Base-by-base conservation (phyloP, 2,797 vertebrate species). In the Eulemur rubriventer region DNA sequence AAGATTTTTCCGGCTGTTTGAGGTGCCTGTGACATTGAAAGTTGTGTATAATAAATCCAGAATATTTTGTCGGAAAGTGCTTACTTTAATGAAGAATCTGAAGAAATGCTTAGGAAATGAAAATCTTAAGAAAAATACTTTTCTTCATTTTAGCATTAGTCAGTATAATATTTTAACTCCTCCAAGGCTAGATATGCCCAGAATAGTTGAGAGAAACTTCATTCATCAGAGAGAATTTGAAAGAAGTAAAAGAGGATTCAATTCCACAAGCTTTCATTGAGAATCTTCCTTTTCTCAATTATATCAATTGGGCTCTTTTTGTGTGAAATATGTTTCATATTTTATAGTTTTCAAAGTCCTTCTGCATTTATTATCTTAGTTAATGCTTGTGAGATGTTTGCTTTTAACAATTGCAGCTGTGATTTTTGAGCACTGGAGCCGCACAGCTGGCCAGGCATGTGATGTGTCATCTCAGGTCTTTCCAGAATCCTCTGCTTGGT, bases 61-160 rank as follows among this genome's bases (percentile, higher is more conserved):
- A 72, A 7, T 26, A 72, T 82, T 83, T 80, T 43, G 38, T 73
- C 33, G 20, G 79, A 65, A 96, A 65, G 79, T 92, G 48, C 55
- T 93, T 41, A 57, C 38, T 92, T 95, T 94, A 82, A 67, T 76
- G 69, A 91, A 92, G 75, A 93, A 52, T 89, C 72, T 91, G 33
- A 88, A 95, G 76, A 89, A 95, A 91, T n/a, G 48, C 61, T 73
- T 73, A 76, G 67, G 69, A 59, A 50, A 72, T 94, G 79, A 70
- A 72, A 63, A 83, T 24, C 41, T n/a, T 69, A 35, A 73, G 26
- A n/a, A 75, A 89, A 26, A 17, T 43, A 26, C 16, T 85, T 96
- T 93, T 61, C n/a, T 89, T 88, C 35, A 11, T 70, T 50, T 80
- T 35, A 78, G n/a, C 57, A 22, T 67, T 43, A 67, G 65, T 78